Evolutionary conservation across 2,113 vertebrate genomes (phyloP).

Genomic region (Coptodon bakossiorum): DNA sequence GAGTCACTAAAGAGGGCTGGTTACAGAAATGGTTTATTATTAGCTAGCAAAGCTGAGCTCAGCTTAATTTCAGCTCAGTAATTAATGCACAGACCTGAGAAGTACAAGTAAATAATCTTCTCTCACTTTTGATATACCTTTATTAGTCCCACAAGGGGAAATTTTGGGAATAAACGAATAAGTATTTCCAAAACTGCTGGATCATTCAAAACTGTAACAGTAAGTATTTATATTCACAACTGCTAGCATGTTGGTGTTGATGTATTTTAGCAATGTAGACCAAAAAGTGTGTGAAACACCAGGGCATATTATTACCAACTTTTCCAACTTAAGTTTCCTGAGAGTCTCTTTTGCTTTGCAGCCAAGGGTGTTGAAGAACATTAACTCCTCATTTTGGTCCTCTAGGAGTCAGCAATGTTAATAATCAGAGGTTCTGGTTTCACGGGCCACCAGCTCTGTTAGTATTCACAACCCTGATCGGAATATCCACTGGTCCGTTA

Average conservation of each 20-base stretch:
- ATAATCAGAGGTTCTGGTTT: conserved; percentile 69
- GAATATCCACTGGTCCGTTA: conserved; percentile 52
- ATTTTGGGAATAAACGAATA: neutral
- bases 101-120: neutral
- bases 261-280: neutral
- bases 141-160: no score
- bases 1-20: neutral
- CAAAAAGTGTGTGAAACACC: neutral
- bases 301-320: conserved; percentile 11
- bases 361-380: conserved; percentile 22
- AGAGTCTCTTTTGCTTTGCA: neutral
- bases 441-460: conserved; percentile 55
- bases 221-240: neutral
- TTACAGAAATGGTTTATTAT: neutral
- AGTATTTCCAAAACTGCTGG: neutral
- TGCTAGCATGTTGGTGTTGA: neutral
- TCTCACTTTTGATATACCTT: no score
- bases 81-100: neutral
- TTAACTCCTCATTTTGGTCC: conserved; percentile 46
- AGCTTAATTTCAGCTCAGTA: neutral
- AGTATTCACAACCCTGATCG: conserved; percentile 48
- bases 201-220: neutral
- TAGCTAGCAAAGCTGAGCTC: neutral
- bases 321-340: neutral
- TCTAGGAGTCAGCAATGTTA: conserved; percentile 63